Evolutionary conservation across 2,113 vertebrate genomes (phyloP).

Genomic region (Strix aluco): DNA sequence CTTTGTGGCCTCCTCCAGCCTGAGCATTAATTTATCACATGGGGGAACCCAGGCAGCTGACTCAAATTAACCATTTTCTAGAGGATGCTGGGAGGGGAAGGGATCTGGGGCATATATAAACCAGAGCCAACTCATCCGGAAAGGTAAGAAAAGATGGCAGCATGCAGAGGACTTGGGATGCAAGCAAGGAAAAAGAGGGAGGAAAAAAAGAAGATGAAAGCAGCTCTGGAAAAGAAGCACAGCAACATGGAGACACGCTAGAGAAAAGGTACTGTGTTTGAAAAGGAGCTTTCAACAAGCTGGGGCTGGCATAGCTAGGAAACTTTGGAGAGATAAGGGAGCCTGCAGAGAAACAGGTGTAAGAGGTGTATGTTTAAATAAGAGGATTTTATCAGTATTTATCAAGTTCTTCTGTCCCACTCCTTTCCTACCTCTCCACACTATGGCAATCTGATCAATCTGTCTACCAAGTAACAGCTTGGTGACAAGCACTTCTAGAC

Average conservation of each 20-base stretch:
- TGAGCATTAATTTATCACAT: neutral
- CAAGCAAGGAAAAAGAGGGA: neutral
- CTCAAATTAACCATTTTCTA: neutral
- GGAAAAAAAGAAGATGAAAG: neutral
- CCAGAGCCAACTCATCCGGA: neutral
- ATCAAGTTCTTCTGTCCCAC: neutral
- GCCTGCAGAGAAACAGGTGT: neutral
- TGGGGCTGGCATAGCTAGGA: conserved; percentile 13
- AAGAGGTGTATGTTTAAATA: neutral
- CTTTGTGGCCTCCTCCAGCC: neutral
- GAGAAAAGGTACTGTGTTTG: neutral
- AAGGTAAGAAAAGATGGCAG: neutral
- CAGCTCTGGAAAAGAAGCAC: neutral
- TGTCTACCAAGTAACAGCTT: neutral
- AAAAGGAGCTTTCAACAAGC: neutral
- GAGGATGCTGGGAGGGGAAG: neutral
- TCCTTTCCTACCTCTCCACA: neutral
- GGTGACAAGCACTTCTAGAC: neutral
- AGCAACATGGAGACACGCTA: neutral
- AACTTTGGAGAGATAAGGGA: neutral
- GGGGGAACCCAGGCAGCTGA: conserved; percentile 1
- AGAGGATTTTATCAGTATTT: neutral
- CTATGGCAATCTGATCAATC: neutral
- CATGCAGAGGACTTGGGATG: neutral
- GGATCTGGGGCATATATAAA: neutral